Base-by-base conservation (phyloP, 2,888 invertebrate genomes). In the Patella caerulea region DNA sequence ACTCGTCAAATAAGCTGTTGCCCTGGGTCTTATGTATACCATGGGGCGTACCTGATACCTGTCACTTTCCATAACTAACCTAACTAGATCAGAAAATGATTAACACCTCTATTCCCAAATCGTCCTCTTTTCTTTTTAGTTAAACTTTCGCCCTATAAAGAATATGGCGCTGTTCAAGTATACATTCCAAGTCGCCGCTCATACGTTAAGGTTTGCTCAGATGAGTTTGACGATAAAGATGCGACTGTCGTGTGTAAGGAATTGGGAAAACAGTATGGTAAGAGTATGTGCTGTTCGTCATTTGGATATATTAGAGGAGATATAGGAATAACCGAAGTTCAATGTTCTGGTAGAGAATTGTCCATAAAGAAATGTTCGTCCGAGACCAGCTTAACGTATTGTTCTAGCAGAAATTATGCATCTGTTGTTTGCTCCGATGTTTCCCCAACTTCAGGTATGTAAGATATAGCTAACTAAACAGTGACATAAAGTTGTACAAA, bases 161-260 rank as follows among this genome's bases (percentile, higher is more conserved):
- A 84, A 0, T 86, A 84, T 75, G 87, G 87, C n/a, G 86, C 86
- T 9, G 83, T 87, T 2, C 79, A 86, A 71, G 75, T 80, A 34
- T 29, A 71, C 73, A 72, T 84, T 9, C 74, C 53, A 3, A 69
- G 78, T 74, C 69, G 83, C 19, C 79, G 79, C 19, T 15, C 72
- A 0, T 86, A 86, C 74, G 75, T 78, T 19, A 77, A 83, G 0
- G 93, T 96, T n/a, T 96, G 96, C 88, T 95, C 95, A 84, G 95
- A 95, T 85, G 94, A 95, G 85, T 95, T 96, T 85, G 94, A 94
- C 71, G 92, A 93, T 24, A 92, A 93, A 69, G 94, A 95, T n/a
- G 96, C 95, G 0, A 77, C 74, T 0, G 91, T 91, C 5, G 82
- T 91, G 24, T 92, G 92, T 79, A 82, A 89, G 52, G 88, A 88